Percentiles rank a stretch among this genome's conserved stretches.
Evolutionary conservation across 2,888 invertebrate genomes (phyloP).

Genomic region (Ceratothoa steindachneri): DNA sequence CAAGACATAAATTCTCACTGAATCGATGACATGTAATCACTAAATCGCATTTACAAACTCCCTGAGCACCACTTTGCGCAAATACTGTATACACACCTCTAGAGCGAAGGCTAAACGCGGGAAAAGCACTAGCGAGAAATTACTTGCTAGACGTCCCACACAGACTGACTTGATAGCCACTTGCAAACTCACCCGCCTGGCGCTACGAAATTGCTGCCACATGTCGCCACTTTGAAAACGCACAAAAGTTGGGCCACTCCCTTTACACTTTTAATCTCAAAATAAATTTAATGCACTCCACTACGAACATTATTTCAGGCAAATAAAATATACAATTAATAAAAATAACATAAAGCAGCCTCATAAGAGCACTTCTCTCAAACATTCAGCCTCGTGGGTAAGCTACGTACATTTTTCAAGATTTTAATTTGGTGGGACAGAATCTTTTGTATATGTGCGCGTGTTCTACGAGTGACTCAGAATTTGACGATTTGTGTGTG

Average conservation of each 20-base stretch:
- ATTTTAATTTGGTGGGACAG: not conserved
- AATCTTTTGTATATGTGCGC: not conserved
- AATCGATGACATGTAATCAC: not conserved
- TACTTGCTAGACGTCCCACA: slow-evolving; percentile 10
- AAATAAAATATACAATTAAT: not conserved
- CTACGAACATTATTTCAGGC: not conserved
- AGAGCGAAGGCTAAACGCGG: slow-evolving; percentile 12
- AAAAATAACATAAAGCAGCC: not conserved
- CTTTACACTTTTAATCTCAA: not conserved
- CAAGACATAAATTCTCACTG: not conserved
- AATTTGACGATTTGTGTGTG: not conserved
- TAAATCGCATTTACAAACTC: not conserved
- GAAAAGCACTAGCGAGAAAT: slow-evolving; percentile 4
- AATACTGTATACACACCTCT: slow-evolving; percentile 7
- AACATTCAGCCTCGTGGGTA: not conserved
- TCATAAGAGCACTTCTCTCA: not conserved
- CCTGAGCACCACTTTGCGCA: not conserved
- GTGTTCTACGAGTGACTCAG: not conserved
- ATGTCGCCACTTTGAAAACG: slow-evolving; percentile 5
- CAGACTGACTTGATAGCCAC: slow-evolving; percentile 12
- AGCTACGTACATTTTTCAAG: not conserved
- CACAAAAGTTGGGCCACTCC: not conserved
- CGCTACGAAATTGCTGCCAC: slow-evolving; percentile 9
- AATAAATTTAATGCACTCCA: not conserved
- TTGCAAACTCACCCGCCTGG: slow-evolving; percentile 9